phyloP scores from a whole-genome alignment of 2,113 vertebrate species.

The Petaurus breviceps region DNA sequence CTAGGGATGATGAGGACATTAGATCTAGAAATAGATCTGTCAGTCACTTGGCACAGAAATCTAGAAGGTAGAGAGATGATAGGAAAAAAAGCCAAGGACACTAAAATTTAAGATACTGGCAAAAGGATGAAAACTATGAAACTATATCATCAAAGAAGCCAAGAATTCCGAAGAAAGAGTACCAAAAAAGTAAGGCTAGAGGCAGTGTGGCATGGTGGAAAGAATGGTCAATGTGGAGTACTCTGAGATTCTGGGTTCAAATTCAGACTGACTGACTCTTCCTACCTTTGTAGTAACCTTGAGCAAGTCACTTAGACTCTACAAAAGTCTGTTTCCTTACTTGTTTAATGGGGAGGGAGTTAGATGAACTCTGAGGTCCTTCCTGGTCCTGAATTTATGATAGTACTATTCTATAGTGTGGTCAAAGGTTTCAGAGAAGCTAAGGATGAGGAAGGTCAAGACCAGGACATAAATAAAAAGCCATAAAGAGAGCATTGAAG shows the following conservation, averaged over 20 bases:
- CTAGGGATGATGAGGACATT: background rate
- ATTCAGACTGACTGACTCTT: background rate
- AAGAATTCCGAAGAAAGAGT: background rate
- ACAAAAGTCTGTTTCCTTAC: background rate
- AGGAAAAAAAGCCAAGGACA: background rate
- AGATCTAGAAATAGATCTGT: background rate
- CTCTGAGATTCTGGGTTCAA: background rate
- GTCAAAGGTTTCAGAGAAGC: background rate
- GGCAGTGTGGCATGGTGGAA: too few relatives aligned
- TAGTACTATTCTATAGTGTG: background rate
- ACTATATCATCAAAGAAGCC: background rate
- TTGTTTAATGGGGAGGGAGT: background rate
- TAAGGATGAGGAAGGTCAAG: background rate
- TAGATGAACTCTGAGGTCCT: background rate
- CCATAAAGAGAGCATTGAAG: background rate
- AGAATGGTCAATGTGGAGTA: too few relatives aligned
- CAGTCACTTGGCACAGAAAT: background rate
- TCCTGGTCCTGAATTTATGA: background rate
- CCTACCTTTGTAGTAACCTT: background rate
- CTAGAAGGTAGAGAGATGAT: background rate
- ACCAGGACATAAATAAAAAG: background rate
- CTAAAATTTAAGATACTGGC: background rate
- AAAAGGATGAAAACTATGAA: background rate
- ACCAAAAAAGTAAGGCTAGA: background rate
- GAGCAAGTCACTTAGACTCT: background rate